Conservation (phyloP, 2,113 vertebrate species). For the Salvelinus namaycush region DNA sequence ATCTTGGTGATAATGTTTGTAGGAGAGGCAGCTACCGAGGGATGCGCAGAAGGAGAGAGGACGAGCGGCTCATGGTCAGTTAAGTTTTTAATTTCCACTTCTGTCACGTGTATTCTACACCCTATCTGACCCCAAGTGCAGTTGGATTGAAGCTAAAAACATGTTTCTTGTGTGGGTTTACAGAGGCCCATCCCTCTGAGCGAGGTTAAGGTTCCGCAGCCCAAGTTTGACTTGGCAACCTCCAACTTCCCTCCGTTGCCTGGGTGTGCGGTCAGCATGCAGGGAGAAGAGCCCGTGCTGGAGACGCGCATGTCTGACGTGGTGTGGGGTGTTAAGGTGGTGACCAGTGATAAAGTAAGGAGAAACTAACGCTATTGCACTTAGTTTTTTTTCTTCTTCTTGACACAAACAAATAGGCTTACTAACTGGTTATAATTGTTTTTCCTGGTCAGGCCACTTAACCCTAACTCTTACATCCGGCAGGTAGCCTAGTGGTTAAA, state of each 20-base stretch:
- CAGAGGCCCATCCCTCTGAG: conserved; percentile 75
- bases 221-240: conserved; percentile 92
- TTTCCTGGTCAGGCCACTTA: too few species aligned
- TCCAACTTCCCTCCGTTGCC: conserved; percentile 96
- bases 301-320: conserved; percentile 92
- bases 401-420: background rate
- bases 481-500: too few species aligned
- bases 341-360: conserved; percentile 80
- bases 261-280: conserved; percentile 81
- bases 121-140: background rate
- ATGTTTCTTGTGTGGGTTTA: conserved; percentile 33
- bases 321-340: conserved; percentile 83
- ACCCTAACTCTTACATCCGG: too few species aligned
- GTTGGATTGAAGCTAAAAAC: background rate
- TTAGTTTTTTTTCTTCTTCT: too few species aligned
- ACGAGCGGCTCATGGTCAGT: conserved; percentile 84
- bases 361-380: background rate
- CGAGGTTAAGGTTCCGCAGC: conserved; percentile 81
- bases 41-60: conserved; percentile 86
- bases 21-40: conserved; percentile 86
- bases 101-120: background rate
- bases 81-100: background rate
- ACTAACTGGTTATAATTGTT: background rate
- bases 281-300: conserved; percentile 83
- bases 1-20: background rate